A percentile compares a stretch with the other conserved stretches of the same genome.
Evolutionary conservation across 2,888 invertebrate species (phyloP).

Genomic region (Eremobia ochroleuca): DNA sequence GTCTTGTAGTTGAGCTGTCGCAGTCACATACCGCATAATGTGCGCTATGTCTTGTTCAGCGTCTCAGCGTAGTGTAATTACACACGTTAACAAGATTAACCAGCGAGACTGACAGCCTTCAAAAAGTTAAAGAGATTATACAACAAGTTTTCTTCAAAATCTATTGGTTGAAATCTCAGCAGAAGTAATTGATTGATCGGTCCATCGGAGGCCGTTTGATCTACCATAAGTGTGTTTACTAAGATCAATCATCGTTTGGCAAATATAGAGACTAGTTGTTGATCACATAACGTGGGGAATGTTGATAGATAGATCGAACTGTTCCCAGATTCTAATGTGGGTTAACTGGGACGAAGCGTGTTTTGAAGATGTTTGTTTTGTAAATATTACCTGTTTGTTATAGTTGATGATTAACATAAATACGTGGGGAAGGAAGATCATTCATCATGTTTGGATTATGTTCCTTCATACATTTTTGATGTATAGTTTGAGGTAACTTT

Average conservation of each 20-base stretch:
- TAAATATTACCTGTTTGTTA: conserved; percentile 36
- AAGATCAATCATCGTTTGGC: conserved; percentile 46
- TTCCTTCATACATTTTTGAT: not conserved
- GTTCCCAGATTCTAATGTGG: conserved; percentile 6
- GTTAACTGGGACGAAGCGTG: not conserved
- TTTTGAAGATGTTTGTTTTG: conserved; percentile 1
- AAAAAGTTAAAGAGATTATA: conserved; percentile 4
- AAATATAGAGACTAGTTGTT: conserved; percentile 25
- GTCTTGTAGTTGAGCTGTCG: not conserved
- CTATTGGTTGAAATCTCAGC: conserved; percentile 8
- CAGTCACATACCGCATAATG: not conserved
- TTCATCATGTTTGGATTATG: conserved; percentile 12
- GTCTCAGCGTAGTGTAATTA: not conserved
- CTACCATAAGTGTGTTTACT: conserved; percentile 26
- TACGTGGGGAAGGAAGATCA: conserved; percentile 2
- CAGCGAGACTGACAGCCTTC: not conserved
- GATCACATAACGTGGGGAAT: not conserved
- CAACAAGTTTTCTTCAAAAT: conserved; percentile 11
- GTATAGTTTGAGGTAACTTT: not conserved
- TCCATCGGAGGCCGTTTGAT: conserved; percentile 19
- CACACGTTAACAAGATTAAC: not conserved
- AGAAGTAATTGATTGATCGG: conserved; percentile 40
- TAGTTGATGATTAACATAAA: conserved; percentile 17
- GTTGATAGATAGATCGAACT: conserved; percentile 43
- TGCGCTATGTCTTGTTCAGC: not conserved